Evolutionary conservation across 30 jellyfish, hydroid and myxozoan species (phyloP), one percentile per base, ranked within the genome.

Genomic region (Aurelia coerulea): DNA sequence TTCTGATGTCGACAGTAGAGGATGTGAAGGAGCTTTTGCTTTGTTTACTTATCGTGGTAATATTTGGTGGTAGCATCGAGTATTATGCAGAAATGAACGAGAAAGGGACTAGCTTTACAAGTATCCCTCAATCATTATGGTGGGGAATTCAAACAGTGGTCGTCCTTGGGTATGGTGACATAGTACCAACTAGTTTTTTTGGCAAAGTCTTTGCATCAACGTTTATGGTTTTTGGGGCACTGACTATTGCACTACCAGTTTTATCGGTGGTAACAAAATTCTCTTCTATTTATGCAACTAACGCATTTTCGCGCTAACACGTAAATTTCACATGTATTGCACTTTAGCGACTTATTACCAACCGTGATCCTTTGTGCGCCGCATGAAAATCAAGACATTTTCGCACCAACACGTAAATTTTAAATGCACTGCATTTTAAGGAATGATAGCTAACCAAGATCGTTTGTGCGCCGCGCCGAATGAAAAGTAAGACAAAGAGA

Each of bases 111-210:
- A 78, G 66, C 2, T 95, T 95, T 65, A 51, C 88, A 17, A 90
- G 98, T 86, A 95, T 95, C 37, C 99, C 99, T 9, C 94, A 95
- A 17, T 80, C 98, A 18, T 70, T 95, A 34, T 95, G 99, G 99
- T 95, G 99, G 99, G 99, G 95, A 15, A 84, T 95, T 19, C 99
- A 95, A 59, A 95, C 99, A 0, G 91, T 95, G n/a, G 96, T 87
- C 35, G 97, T 96, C 23, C 69, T 95, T 5, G 99, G 99, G 3
- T 95, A 95, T 74, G 99, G 99, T 35, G 99, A 95, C 60, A 90
- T 95, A 34, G 96, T 86, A 19, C 99, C 99, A 10, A 51, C 68
- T 9, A 95, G 97, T 0, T 34, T 95, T n/a, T 62, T 64, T 10
- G 99, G 99, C 9, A 95, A 95, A 51, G 31, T 95, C 1, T 77